Evolutionary conservation across 2,888 invertebrate genomes (phyloP), one percentile per base, ranked within the genome.

Genomic region (Drosophila differens): DNA sequence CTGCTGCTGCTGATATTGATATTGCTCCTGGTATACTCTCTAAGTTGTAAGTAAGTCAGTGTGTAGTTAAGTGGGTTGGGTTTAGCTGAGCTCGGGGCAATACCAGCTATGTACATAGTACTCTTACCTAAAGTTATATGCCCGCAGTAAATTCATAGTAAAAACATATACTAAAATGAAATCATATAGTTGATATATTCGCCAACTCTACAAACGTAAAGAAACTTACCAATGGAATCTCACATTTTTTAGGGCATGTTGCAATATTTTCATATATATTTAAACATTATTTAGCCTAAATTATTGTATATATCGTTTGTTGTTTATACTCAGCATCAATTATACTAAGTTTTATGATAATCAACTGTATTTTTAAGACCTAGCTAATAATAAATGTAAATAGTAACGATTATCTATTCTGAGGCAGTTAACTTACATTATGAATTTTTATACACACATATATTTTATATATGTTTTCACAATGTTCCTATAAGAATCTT

Each of bases 11-110:
- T 73, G 44, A 58, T 54, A 25, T 52, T 61, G 58, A 59, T 67
- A 59, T 61, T 78, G 69, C 74, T 65, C 57, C 60, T 70, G 68
- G 66, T 73, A 68, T 69, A 76, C 65, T 65, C 74, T 44, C 69
- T 70, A 76, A 74, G 81, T 85, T 85, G 71, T 83, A 85, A 82
- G 83, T 85, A 81, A 79, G 76, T 76, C 81, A 70, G 84, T 74
- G 70, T 83, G 68, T 83, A 83, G 74, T 85, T 84, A 81, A 86
- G 75, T 81, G 83, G 79, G 73, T 72, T 61, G 81, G 76, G 77
- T 68, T 76, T 76, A 78, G 85, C 77, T 81, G 55, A 25, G 62
- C 47, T 54, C 37, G 33, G 62, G 74, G 74, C 75, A 66, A 25
- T 35, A 62, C 39, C 74, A 83, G 83, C 83, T 70, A 69, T 81